Evolutionary conservation across 2,797 vertebrate genomes (phyloP).

Genomic region (Brachymystax lenok): DNA sequence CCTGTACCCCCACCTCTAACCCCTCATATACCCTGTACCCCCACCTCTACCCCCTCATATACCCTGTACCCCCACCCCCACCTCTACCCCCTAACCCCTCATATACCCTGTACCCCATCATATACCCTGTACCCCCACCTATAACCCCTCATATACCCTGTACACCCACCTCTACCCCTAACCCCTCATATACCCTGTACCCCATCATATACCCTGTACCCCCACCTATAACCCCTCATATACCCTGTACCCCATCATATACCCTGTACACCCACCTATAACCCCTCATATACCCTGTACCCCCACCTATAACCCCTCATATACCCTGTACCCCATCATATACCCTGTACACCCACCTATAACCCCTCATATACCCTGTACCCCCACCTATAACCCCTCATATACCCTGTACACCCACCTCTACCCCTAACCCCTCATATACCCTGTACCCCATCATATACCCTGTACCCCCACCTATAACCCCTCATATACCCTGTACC

Average conservation of each 20-base stretch:
- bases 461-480: conserved; percentile 52
- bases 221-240: conserved; percentile 32
- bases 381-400: neutral
- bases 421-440: no score
- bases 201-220: conserved; percentile 42
- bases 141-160: conserved; percentile 3
- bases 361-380: conserved; percentile 6
- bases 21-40: no score
- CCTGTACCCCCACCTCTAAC: neutral
- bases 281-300: neutral
- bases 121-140: conserved; percentile 54
- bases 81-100: no score
- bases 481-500: neutral
- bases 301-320: neutral
- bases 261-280: neutral
- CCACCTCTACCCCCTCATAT: conserved; percentile 24
- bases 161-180: neutral
- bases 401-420: neutral
- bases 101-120: no score
- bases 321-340: conserved; percentile 22
- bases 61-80: conserved; percentile 38
- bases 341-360: conserved; percentile 54
- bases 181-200: neutral
- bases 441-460: conserved; percentile 3
- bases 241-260: neutral